These are phyloP conservation scores for Probosciger aterrimus DNA, from an alignment of 2,113 vertebrate species.

Conservation along the genomic window DNA sequence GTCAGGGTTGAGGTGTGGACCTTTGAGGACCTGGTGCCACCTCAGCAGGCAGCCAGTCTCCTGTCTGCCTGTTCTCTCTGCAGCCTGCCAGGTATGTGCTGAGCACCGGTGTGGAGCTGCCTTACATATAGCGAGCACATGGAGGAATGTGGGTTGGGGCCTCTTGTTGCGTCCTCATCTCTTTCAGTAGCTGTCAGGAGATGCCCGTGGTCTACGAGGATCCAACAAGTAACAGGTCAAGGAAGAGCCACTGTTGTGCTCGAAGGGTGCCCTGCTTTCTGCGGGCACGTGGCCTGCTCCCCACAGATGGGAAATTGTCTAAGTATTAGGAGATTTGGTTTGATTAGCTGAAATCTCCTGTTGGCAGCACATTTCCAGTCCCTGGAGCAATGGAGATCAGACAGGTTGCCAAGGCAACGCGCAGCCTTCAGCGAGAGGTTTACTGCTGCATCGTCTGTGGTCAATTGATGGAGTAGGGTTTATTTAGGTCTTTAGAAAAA, in stretches of 20 bases:
- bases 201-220: neutral
- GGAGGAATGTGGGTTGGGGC: neutral
- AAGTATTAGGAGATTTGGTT: constrained; percentile 49
- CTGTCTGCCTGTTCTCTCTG: neutral
- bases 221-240: neutral
- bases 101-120: neutral
- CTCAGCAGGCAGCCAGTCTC: neutral
- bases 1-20: neutral
- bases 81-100: neutral
- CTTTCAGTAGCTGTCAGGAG: neutral
- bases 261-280: neutral
- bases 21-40: neutral
- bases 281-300: neutral
- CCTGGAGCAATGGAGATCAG: constrained; percentile 57
- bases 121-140: accelerated
- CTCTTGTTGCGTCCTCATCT: neutral
- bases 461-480: constrained; percentile 61
- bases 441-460: constrained; percentile 67
- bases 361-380: constrained; percentile 46
- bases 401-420: constrained; percentile 67
- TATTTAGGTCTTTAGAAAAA: constrained; percentile 55
- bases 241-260: neutral
- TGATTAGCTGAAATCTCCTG: constrained; percentile 56
- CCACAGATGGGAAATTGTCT: neutral
- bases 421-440: constrained; percentile 57